These are phyloP conservation scores for Zootoca vivipara DNA, from an alignment of 2,113 vertebrate genomes.

Conservation along the genomic window DNA sequence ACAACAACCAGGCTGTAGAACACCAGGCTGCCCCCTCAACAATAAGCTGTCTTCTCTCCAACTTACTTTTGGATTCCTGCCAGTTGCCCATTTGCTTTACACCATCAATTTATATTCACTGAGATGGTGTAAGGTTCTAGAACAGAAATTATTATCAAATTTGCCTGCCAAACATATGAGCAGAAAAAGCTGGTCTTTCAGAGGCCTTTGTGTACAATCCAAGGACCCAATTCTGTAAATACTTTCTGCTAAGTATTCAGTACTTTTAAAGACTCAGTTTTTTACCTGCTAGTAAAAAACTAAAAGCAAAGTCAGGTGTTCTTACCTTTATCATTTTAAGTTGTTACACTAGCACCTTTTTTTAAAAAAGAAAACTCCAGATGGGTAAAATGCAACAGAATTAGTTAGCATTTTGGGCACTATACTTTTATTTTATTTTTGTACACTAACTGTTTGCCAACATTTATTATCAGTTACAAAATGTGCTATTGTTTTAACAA, in stretches of 20 bases:
- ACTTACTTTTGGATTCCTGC: slow-evolving; percentile 80
- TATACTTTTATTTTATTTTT: slow-evolving; percentile 34
- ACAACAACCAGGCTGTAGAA: slow-evolving; percentile 78
- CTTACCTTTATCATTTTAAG: not conserved
- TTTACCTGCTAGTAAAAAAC: not conserved
- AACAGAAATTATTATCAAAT: slow-evolving; percentile 84
- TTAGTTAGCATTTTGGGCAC: not conserved
- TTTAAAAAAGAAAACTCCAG: not conserved
- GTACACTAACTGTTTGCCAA: slow-evolving; percentile 43
- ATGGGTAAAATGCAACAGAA: not conserved
- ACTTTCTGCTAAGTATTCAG: not conserved
- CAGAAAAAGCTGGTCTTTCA: slow-evolving; percentile 78
- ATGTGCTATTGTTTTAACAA: slow-evolving; percentile 20
- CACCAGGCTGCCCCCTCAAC: slow-evolving; percentile 82
- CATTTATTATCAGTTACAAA: slow-evolving; percentile 23
- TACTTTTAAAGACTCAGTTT: not conserved
- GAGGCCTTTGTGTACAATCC: slow-evolving; percentile 77
- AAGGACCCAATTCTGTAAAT: slow-evolving; percentile 49
- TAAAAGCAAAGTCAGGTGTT: not conserved
- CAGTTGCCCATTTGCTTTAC: slow-evolving; percentile 90
- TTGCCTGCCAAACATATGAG: slow-evolving; percentile 86
- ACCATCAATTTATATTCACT: slow-evolving; percentile 94
- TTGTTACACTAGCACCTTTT: not conserved
- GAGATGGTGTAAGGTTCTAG: slow-evolving; percentile 89
- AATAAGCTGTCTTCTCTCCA: slow-evolving; percentile 84